Base-by-base conservation (phyloP, 2,888 invertebrate genomes). In the Sylvicola fuscatus region DNA sequence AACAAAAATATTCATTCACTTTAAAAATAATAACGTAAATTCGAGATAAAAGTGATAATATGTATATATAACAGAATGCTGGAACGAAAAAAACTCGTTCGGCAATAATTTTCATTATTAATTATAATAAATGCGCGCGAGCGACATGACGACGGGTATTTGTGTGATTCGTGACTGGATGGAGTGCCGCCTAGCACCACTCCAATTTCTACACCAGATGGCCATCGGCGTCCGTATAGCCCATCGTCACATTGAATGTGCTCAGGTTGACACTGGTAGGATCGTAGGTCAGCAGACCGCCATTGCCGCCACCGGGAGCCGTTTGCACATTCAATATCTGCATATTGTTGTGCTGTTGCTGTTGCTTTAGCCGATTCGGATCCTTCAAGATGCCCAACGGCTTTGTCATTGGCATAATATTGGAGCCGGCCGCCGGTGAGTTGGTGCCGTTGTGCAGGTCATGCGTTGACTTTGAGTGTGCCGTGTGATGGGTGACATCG, bases 311-410 rank as follows among this genome's bases (percentile, higher is more conserved):
- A 12, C 53, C 53, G 1, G 63, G 59, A 11, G 65, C 51, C 45
- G 66, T 66, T 43, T 70, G 69, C 26, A 70, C 67, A 40, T 70
- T 71, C 2, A 70, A 58, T 42, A 70, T 69, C 50, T 71, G 70
- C 42, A 59, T 46, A 39, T 51, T 56, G 39, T 54, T 54, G 33
- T 52, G 45, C 43, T 61, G 43, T 56, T 64, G 29, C 58, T 67
- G 32, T 57, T 66, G 66, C 15, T 64, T 64, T 46, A 59, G 61
- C 28, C 70, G 58, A 37, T 70, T 70, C 3, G 70, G 68, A 51
- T 70, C 70, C 47, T 71, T 71, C 5, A 71, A 58, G 42, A 71
- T 71, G 17, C 70, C 66, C 44, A 70, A 70, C 0, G 71, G 71
- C 41, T 69, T 68, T 46, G 68, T 69, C 13, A 54, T 49, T 41